Evolutionary conservation across 2,797 vertebrate genomes (phyloP), one percentile per base, ranked within the genome.

Genomic region (Pseudochirops corinnae): DNA sequence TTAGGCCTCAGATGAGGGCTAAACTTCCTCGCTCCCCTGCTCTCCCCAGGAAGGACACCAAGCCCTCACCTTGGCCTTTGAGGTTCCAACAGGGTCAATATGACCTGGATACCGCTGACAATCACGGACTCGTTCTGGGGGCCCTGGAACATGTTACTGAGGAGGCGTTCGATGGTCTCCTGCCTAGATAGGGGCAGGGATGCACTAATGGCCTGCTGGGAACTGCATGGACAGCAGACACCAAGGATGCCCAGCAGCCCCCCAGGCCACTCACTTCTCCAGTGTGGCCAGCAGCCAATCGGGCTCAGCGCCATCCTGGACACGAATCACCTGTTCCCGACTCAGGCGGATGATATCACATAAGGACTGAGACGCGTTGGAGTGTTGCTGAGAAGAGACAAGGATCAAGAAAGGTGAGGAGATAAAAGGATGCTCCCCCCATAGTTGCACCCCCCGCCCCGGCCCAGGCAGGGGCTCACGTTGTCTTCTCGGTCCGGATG

Each of bases 261-360:
- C 91, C 56, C 0, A 4, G 1, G 14, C 29, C 55, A 87, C 92
- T 95, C 95, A 99, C 98, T 98, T 98, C 96, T 99, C 98, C 93
- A 99, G 97, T 2, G 98, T 99, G 92, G 98, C 96, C 97, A 99
- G 53, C 92, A 99, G 96, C 95, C 98, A 98, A 95, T 99, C 98
- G 0, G 98, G 98, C 93, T 99, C 98, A 0, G 96, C 97, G 92
- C 98, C 98, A 55, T 98, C 98, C 97, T 98, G 98, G 87, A 98
- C 97, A 93, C 98, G 98, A 93, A 98, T 97, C 98, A 98, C 97
- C 97, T 99, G 98, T 93, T 99, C 98, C 46, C 98, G 98, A 96
- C 98, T 98, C 96, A 99, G 97, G 46, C 98, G 98, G 95, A 99
- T 98, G 91, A 99, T 98, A 95, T 99, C 98, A 1, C 98, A 99